Base-by-base conservation (phyloP, 1,140 invertebrate genomes). In the Papilio helenus region DNA sequence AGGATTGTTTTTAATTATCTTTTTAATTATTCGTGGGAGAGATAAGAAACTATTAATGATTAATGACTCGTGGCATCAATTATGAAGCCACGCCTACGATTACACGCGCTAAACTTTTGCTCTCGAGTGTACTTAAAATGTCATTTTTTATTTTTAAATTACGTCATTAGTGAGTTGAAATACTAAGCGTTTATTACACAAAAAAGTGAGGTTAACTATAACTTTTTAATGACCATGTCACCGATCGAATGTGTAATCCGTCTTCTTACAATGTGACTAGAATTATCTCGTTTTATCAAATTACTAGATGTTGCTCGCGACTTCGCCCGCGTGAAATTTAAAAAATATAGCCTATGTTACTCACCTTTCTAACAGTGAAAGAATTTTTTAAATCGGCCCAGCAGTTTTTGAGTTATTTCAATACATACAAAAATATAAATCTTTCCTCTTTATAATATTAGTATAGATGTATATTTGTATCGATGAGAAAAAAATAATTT, bases 21-120 rank as follows among this genome's bases (percentile, higher is more conserved):
- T 23, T 77, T 77, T 61, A 77, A 77, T 77, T 77, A 77, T 77
- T 77, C 76, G 76, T 77, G 76, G 76, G 55, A 76, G 73, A 76
- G 46, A 77, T 77, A 77, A 76, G 34, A 34, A 77, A 77, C 73
- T 76, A 77, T 61, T 61, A 77, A 77, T 77, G 76, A 77, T 77
- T 77, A 77, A 77, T 65, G 76, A 39, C 29, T 61, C 51, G 76
- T 39, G 16, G 51, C 29, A 77, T 77, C 39, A 76, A 76, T 76
- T 61, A 77, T n/a, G 4, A 20, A 16, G 18, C 10, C 46, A 74
- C 72, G 72, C 72, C 44, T 7, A 74, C 20, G 20, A 73, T 44
- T 20, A 44, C 39, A 44, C 42, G 44, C 61, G 23, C 61, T 68
- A 68, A 68, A 74, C 72, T 42, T 74, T 49, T 74, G 72, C 44